phyloP scores from a whole-genome alignment of 1,140 invertebrate species.

The Drosophila melanogaster region DNA sequence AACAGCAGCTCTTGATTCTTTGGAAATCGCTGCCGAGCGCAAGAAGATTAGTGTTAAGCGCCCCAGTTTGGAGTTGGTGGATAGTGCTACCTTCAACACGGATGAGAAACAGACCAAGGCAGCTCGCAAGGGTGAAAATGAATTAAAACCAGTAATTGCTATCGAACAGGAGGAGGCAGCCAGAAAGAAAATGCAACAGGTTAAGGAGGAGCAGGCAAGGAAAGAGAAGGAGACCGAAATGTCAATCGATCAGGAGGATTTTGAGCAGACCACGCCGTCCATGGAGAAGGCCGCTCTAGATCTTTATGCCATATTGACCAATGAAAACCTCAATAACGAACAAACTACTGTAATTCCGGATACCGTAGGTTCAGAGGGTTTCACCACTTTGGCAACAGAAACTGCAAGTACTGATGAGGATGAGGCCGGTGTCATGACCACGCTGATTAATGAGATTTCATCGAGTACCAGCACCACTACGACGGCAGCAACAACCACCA shows the following conservation, averaged over 20 bases:
- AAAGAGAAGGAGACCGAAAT: conserved; percentile 36
- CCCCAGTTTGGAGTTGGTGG: conserved; percentile 90
- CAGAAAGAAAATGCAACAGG: conserved; percentile 19
- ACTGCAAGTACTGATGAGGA: conserved; percentile 84
- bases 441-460: conserved; percentile 60
- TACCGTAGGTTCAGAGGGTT: conserved; percentile 52
- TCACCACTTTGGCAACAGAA: conserved; percentile 75
- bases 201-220: conserved; percentile 21
- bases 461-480: conserved; percentile 86
- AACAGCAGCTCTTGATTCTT: conserved; percentile 72
- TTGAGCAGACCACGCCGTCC: conserved; percentile 87
- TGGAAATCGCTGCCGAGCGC: conserved; percentile 85
- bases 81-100: conserved; percentile 91
- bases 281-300: conserved; percentile 93
- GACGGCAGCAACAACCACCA: conserved; percentile 86
- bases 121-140: conserved; percentile 71
- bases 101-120: conserved; percentile 86
- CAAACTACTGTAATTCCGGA: conserved; percentile 68
- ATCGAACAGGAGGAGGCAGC: conserved; percentile 67
- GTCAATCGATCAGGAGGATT: conserved; percentile 75
- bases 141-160: conserved; percentile 72
- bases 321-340: conserved; percentile 89
- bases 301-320: conserved; percentile 91
- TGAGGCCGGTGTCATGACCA: conserved; percentile 75
- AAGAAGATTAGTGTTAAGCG: conserved; percentile 85